These are phyloP conservation scores for Pherbina coryleti DNA, from an alignment of 2,888 invertebrate genomes.

Conservation along the genomic window DNA sequence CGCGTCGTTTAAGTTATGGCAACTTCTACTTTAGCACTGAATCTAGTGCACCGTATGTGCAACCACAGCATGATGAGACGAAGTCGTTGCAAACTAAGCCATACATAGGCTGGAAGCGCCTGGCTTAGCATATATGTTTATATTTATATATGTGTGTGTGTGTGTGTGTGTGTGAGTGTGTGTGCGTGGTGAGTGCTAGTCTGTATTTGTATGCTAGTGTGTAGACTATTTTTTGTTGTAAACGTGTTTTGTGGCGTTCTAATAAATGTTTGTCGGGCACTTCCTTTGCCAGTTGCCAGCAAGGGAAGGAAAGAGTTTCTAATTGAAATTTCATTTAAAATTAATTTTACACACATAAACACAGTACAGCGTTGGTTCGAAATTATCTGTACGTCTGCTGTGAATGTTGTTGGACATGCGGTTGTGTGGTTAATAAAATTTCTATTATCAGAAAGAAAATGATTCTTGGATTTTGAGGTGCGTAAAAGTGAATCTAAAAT, in stretches of 20 bases:
- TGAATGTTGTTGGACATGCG: background rate
- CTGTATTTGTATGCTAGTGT: slow-evolving; percentile 40
- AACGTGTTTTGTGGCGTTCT: background rate
- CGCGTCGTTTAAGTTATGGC: slow-evolving; percentile 56
- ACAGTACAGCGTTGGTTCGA: background rate
- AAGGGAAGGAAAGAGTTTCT: background rate
- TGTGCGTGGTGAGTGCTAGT: background rate
- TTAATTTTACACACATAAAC: slow-evolving; percentile 34
- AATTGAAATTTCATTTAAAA: slow-evolving; percentile 43
- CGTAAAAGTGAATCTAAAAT: too few species aligned
- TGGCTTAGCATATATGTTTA: too few species aligned
- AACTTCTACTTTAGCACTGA: slow-evolving; percentile 62
- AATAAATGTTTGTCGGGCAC: background rate
- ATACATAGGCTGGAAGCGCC: background rate
- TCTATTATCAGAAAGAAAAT: too few species aligned
- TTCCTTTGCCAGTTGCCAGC: background rate
- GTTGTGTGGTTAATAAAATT: too few species aligned
- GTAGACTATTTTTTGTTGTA: background rate
- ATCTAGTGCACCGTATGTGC: slow-evolving; percentile 56
- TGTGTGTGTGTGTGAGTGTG: too few species aligned
- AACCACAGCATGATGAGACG: background rate
- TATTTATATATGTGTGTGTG: too few species aligned
- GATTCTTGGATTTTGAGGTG: too few species aligned
- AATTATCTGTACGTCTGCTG: slow-evolving; percentile 24
- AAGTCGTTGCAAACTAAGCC: background rate